These are phyloP conservation scores for Caradrina kadenii DNA, from an alignment of 2,888 invertebrate species.

Conservation along the genomic window DNA sequence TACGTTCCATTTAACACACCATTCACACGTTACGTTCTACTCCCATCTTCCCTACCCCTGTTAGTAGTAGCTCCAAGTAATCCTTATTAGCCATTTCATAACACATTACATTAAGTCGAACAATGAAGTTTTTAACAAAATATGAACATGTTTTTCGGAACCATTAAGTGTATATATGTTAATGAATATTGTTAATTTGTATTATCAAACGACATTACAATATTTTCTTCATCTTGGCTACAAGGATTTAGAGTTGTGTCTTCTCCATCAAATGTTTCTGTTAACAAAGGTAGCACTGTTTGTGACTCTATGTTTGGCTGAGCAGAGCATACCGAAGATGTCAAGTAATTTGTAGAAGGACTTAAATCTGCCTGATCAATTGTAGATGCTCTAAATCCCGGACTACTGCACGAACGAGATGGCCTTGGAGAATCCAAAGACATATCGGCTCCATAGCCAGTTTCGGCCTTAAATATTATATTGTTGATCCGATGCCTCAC, in stretches of 20 bases:
- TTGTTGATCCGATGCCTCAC: constrained; percentile 57
- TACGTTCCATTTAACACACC: constrained; percentile 1
- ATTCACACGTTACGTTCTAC: too few species aligned
- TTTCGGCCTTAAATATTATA: constrained; percentile 59
- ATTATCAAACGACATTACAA: constrained; percentile 8
- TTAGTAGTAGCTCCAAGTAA: too few species aligned
- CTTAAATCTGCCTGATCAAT: constrained; percentile 25
- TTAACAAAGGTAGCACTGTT: constrained; percentile 11
- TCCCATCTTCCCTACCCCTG: too few species aligned
- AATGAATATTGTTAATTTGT: constrained; percentile 20
- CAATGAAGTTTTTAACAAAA: constrained; percentile 40
- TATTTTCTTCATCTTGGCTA: too few species aligned
- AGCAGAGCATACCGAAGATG: constrained; percentile 26
- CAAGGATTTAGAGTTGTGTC: constrained; percentile 33
- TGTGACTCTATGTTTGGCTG: constrained; percentile 31
- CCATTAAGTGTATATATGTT: constrained; percentile 22
- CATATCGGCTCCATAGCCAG: constrained; percentile 19
- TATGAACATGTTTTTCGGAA: constrained; percentile 31
- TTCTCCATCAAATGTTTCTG: constrained; percentile 30
- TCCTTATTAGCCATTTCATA: constrained; percentile 26
- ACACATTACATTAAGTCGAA: constrained; percentile 19
- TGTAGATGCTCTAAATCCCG: constrained; percentile 40
- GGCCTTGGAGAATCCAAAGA: constrained; percentile 31
- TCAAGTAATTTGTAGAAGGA: too few species aligned
- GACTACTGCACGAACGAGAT: constrained; percentile 42